Evolutionary conservation across 2,113 vertebrate species (phyloP).

Genomic region (Hippocampus comes): DNA sequence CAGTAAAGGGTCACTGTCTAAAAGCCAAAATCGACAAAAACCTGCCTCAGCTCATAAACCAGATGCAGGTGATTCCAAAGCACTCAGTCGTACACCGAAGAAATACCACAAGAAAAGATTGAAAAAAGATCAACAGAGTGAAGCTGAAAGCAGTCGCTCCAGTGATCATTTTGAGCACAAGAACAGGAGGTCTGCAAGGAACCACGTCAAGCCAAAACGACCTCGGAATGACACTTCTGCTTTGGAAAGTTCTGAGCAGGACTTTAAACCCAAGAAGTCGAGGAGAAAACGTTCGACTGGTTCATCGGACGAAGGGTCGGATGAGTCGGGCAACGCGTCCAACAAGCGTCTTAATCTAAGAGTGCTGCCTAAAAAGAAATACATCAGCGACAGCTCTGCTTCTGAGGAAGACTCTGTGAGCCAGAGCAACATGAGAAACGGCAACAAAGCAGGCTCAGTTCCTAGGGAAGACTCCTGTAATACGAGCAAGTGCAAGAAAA

Average conservation of each 20-base stretch:
- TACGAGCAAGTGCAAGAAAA: slow-evolving; percentile 23
- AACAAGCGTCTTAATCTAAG: slow-evolving; percentile 49
- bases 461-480: slow-evolving; percentile 15
- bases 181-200: slow-evolving; percentile 27
- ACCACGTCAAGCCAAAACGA: slow-evolving; percentile 48
- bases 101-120: slow-evolving; percentile 41
- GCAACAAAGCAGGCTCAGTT: slow-evolving; percentile 26
- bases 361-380: slow-evolving; percentile 69
- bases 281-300: slow-evolving; percentile 59
- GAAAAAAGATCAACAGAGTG: slow-evolving; percentile 17
- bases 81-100: slow-evolving; percentile 45
- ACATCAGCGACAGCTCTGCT: slow-evolving; percentile 62
- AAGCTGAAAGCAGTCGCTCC: slow-evolving; percentile 38
- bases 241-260: slow-evolving; percentile 53
- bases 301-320: slow-evolving; percentile 59
- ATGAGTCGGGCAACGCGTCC: slow-evolving; percentile 34
- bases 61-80: slow-evolving; percentile 51
- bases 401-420: slow-evolving; percentile 65
- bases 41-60: slow-evolving; percentile 57
- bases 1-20: slow-evolving; percentile 44
- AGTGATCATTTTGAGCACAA: slow-evolving; percentile 40
- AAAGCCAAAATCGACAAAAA: slow-evolving; percentile 64
- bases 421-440: slow-evolving; percentile 30
- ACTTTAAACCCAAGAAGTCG: slow-evolving; percentile 42
- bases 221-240: slow-evolving; percentile 10